phyloP scores from a whole-genome alignment of 1,140 invertebrate species.

The Parapsyche elsis region DNA sequence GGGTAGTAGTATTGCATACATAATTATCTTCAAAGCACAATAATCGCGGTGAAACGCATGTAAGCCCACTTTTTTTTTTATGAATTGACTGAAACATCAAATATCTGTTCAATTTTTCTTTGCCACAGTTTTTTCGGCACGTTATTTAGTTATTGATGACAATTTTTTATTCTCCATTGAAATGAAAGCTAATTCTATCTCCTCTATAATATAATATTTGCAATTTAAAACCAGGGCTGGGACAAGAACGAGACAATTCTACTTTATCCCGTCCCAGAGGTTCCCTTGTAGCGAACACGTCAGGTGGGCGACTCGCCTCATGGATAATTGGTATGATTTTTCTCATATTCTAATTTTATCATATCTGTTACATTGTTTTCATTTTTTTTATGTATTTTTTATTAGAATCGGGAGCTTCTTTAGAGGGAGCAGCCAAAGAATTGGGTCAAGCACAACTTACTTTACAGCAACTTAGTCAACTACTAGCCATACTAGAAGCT shows the following conservation, averaged over 20 bases:
- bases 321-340: conserved; percentile 62
- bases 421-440: conserved; percentile 72
- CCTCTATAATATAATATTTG: not conserved
- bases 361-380: not conserved
- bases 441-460: conserved; percentile 73
- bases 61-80: no score
- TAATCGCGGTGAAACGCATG: no score
- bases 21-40: no score
- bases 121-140: no score
- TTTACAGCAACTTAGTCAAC: conserved; percentile 70
- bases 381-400: not conserved
- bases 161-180: no score
- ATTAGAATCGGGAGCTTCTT: conserved; percentile 66
- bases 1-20: no score
- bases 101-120: no score
- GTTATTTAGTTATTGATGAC: no score
- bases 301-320: conserved; percentile 62
- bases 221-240: conserved; percentile 39
- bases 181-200: not conserved
- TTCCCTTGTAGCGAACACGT: conserved; percentile 64
- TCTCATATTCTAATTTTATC: not conserved
- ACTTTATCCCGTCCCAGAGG: conserved; percentile 58
- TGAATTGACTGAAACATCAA: no score
- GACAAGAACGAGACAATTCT: conserved; percentile 48
- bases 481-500: conserved; percentile 67